A percentile compares a stretch with the other conserved stretches of the same genome.
Evolutionary conservation across 2,797 vertebrate genomes (phyloP).

Genomic region (Sternarchorhynchus goeldii): DNA sequence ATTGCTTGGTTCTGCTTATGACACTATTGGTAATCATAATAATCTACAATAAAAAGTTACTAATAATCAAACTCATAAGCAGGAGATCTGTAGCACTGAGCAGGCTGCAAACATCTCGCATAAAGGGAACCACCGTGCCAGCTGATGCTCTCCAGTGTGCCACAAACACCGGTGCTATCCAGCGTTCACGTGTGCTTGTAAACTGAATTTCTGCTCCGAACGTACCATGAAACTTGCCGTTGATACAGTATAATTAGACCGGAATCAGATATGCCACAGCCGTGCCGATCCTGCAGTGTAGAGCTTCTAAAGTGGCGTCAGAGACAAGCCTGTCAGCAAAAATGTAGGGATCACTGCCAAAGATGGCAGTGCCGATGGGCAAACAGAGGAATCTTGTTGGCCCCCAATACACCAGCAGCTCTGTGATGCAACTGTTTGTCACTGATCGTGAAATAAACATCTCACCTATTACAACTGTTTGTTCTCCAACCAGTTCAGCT

Average conservation of each 20-base stretch:
- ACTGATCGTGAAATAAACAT: conserved; percentile 8
- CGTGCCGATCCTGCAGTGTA: background rate
- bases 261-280: background rate
- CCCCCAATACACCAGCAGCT: background rate
- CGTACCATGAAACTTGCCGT: background rate
- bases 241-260: background rate
- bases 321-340: conserved; percentile 3
- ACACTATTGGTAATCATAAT: too few species aligned
- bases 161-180: too few species aligned
- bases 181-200: too few species aligned
- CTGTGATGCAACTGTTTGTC: conserved; percentile 22
- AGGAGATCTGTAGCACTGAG: too few species aligned
- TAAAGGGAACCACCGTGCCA: too few species aligned
- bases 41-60: too few species aligned
- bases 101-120: too few species aligned
- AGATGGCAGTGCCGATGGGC: background rate
- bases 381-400: background rate
- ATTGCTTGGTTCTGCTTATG: too few species aligned
- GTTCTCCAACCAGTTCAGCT: background rate
- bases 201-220: background rate
- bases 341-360: background rate
- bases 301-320: background rate
- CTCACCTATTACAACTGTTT: background rate
- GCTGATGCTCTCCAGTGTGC: too few species aligned
- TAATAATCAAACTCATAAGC: too few species aligned